Evolutionary conservation across 2,113 vertebrate genomes (phyloP), one percentile per base, ranked within the genome.

Genomic region (Nettapus auritus): DNA sequence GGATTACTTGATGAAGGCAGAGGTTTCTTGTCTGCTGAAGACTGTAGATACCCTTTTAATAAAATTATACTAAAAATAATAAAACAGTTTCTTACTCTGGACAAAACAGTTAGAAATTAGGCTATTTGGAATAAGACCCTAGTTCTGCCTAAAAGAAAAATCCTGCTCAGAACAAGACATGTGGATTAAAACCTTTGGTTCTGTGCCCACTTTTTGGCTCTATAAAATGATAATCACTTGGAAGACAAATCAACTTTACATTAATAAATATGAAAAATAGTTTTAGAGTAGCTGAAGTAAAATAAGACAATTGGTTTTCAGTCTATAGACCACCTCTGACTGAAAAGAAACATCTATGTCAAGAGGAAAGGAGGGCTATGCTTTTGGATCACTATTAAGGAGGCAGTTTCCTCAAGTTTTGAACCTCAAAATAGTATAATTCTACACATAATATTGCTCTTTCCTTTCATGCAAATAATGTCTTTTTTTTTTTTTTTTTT

Each of bases 31-130:
- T 68, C 57, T 82, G n/a, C 59, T 62, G 82, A 69, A 88, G 84
- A 59, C 22, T 88, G n/a, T 66, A 84, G 56, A 56, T 70, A 88
- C 23, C 5, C 16, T 40, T 79, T 82, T 62, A 95, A 93, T 52
- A 82, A 91, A 89, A 82, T 60, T 84, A 38, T 82, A 29, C 63
- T 93, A 88, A 77, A 71, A 87, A 75, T 38, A 80, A 71, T 68
- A 70, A 78, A 80, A 25, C 22, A 82, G 7, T 6, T 26, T 67
- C 22, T 88, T 87, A 62, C 7, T 82, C 22, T 40, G 19, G 33
- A 31, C 14, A 5, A 7, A 77, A 31, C 46, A 70, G 89, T 68
- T 67, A 88, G 68, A 78, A 77, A 86, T 74, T 12, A 70, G 9
- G 12, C 31, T 91, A 6, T 76, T 90, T 88, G 63, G 16, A 76